Evolutionary conservation across 2,113 vertebrate genomes (phyloP), one percentile per base, ranked within the genome.

Genomic region (Silurus asotus): DNA sequence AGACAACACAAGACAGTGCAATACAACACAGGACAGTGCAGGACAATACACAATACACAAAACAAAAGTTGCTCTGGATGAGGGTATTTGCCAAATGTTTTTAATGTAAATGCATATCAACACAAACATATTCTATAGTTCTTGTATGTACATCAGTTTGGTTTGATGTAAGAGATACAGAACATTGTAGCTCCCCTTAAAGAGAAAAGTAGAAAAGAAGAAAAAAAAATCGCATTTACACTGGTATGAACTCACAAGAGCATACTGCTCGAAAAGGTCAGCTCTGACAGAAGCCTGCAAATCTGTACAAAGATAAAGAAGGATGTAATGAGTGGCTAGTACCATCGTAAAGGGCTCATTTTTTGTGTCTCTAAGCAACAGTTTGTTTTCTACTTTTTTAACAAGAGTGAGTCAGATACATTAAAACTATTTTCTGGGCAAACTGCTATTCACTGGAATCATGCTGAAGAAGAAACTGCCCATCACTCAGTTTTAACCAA

Each of bases 261-360:
- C 75, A 85, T 67, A 8, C 74, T 17, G 69, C 53, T 56, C 76
- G 58, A 76, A 86, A 86, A 86, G 85, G 85, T 82, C 69, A 86
- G 56, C 69, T 48, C 53, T 37, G 80, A 86, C 70, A 65, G 49
- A 65, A 55, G 56, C 48, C 23, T 56, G 45, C 58, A 10, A 45
- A 85, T 85, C 84, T 69, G 48, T 64, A 56, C 56, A 64, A 64
- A 76, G 56, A 59, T 75, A 82, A 86, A 76, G 76, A 17, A 81
- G 67, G 67, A 23, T n/a, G 55, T 86, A 82, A 75, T 51, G 25
- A 86, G 79, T 37, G 8, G 10, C 69, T 74, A 75, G 84, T 80
- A 64, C 55, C 23, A 23, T 69, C 2, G 10, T 64, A 72, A 65
- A 61, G 20, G 0, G 20, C 19, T 51, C 53, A 51, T 67, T 45